Percentiles rank a stretch among this genome's conserved stretches.
phyloP scores from a whole-genome alignment of 2,113 vertebrate species.

The Cervus canadensis region DNA sequence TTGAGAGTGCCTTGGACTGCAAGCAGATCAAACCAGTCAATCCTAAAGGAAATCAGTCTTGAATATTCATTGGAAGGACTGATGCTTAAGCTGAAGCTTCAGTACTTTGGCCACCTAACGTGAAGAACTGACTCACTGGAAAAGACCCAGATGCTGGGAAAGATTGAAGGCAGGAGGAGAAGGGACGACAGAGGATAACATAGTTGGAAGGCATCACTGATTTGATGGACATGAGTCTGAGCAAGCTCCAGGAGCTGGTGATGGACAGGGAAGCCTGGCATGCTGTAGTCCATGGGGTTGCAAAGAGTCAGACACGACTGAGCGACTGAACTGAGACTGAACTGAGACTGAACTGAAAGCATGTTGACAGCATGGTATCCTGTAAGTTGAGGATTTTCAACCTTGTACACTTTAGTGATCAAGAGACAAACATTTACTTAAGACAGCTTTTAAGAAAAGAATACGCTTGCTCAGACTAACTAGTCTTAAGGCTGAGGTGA shows the following conservation, averaged over 20 bases:
- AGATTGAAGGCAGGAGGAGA: background rate
- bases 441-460: background rate
- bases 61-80: background rate
- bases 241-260: background rate
- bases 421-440: slow-evolving; percentile 12
- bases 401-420: background rate
- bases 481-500: slow-evolving; percentile 6
- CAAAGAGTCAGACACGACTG: background rate
- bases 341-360: background rate
- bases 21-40: background rate
- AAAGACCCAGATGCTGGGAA: background rate
- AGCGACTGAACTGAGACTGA: background rate
- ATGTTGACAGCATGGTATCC: background rate
- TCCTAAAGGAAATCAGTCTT: background rate
- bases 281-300: background rate
- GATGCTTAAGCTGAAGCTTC: background rate
- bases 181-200: background rate
- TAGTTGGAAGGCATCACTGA: background rate
- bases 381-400: slow-evolving; percentile 32
- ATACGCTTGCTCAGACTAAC: background rate
- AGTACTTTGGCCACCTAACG: background rate
- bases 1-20: background rate
- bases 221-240: background rate
- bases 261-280: background rate
- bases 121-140: background rate